Percentiles rank a stretch among this genome's conserved stretches.
phyloP scores from a whole-genome alignment of 1,140 invertebrate species.

The Epicauta chinensis region DNA sequence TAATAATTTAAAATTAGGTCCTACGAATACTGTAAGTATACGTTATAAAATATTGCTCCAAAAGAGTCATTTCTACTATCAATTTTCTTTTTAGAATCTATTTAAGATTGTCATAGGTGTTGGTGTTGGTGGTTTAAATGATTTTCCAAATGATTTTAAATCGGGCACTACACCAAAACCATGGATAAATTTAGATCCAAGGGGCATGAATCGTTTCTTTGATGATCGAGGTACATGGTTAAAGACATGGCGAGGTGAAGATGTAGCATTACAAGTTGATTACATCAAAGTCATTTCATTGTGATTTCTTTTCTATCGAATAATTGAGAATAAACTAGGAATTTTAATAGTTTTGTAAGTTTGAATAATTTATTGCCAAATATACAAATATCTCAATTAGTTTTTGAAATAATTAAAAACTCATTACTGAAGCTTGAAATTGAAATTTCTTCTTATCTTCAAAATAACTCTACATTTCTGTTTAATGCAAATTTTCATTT shows the following conservation, averaged over 20 bases:
- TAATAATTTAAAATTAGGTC: not conserved
- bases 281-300: slow-evolving; percentile 28
- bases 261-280: slow-evolving; percentile 24
- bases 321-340: too few relatives aligned
- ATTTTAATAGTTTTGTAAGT: not conserved
- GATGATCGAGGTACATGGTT: slow-evolving; percentile 18
- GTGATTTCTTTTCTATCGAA: slow-evolving; percentile 5
- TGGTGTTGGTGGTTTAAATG: slow-evolving; percentile 28
- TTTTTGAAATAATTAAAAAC: too few relatives aligned
- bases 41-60: not conserved
- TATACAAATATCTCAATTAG: too few relatives aligned
- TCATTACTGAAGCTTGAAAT: too few relatives aligned
- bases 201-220: slow-evolving; percentile 24
- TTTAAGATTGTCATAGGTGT: slow-evolving; percentile 26
- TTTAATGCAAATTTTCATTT: too few relatives aligned
- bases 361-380: not conserved
- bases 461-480: too few relatives aligned
- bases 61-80: not conserved
- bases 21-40: not conserved
- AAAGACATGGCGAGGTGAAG: slow-evolving; percentile 25
- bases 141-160: slow-evolving; percentile 29
- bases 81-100: not conserved
- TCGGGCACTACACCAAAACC: slow-evolving; percentile 25
- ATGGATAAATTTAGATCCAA: slow-evolving; percentile 22
- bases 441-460: too few relatives aligned